Evolutionary conservation across 2,797 vertebrate species (phyloP).

Genomic region (Sebastes wilsoni): DNA sequence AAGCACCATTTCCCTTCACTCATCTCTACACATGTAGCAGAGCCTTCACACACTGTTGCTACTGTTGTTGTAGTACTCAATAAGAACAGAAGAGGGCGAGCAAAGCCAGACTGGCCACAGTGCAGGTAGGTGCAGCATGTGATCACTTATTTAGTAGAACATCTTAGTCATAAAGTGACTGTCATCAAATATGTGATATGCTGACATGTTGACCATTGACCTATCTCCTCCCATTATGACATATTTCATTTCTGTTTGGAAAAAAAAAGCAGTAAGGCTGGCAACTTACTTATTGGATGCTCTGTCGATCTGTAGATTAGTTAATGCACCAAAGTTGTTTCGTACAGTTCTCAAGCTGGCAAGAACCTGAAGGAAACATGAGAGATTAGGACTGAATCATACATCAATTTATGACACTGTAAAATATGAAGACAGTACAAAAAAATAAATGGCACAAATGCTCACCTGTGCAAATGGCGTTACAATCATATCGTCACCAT

Average conservation of each 20-base stretch:
- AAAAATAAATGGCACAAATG: not conserved
- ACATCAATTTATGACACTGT: not conserved
- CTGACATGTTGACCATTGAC: not conserved
- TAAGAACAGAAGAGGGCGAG: slow-evolving; percentile 62
- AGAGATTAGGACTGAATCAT: not conserved
- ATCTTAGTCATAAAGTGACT: not conserved
- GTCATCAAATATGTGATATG: not conserved
- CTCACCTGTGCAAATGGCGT: slow-evolving; percentile 99
- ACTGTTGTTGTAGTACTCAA: slow-evolving; percentile 64
- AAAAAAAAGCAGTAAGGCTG: not conserved
- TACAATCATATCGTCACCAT: slow-evolving; percentile 99
- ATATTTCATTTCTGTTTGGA: not conserved
- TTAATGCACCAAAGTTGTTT: slow-evolving; percentile 99
- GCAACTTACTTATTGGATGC: slow-evolving; percentile 93
- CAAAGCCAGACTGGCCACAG: not conserved
- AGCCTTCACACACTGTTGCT: not conserved
- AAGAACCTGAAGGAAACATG: slow-evolving; percentile 86
- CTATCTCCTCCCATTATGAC: not conserved
- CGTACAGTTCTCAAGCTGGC: slow-evolving; percentile 97
- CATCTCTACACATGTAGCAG: not conserved
- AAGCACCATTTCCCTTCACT: not conserved
- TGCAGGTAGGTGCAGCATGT: not conserved
- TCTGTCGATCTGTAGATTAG: slow-evolving; percentile 94
- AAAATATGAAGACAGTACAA: not conserved
- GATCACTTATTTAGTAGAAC: not conserved